These are phyloP conservation scores for Cryptus viduatorius DNA, from an alignment of 2,888 invertebrate genomes.

Conservation along the genomic window DNA sequence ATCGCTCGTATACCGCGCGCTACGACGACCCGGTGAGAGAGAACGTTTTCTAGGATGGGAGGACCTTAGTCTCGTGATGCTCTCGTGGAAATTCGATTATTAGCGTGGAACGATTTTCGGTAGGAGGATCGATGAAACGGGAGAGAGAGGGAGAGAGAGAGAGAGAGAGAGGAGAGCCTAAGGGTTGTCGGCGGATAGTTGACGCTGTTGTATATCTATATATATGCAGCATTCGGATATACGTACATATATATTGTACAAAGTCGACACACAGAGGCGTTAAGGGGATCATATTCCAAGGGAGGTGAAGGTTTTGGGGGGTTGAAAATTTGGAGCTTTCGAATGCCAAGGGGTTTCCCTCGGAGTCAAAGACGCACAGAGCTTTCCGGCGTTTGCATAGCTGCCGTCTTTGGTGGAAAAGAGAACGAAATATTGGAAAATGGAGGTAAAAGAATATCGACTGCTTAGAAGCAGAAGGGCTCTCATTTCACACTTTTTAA, in stretches of 20 bases:
- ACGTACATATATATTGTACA: background rate
- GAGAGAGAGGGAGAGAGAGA: background rate
- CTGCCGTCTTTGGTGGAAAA: background rate
- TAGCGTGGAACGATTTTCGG: constrained; percentile 40
- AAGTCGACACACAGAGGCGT: background rate
- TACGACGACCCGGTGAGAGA: constrained; percentile 2
- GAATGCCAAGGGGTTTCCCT: constrained; percentile 7
- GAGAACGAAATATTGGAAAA: background rate
- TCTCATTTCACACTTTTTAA: too few species aligned
- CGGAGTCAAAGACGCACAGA: constrained; percentile 14
- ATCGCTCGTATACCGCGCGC: background rate
- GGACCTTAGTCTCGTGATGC: constrained; percentile 40
- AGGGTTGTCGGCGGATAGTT: background rate
- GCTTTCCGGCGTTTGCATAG: background rate
- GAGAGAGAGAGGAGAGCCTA: background rate
- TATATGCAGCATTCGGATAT: background rate
- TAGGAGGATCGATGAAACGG: constrained; percentile 3
- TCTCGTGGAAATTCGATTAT: constrained; percentile 58
- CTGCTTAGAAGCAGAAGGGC: too few species aligned
- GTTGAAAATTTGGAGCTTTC: constrained; percentile 5
- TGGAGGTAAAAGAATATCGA: background rate
- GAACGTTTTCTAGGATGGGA: constrained; percentile 6
- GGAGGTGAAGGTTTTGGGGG: background rate
- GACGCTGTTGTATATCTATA: background rate
- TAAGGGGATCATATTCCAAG: constrained; percentile 29